phyloP scores from a whole-genome alignment of 2,888 invertebrate species.

The Andrena camellia region DNA sequence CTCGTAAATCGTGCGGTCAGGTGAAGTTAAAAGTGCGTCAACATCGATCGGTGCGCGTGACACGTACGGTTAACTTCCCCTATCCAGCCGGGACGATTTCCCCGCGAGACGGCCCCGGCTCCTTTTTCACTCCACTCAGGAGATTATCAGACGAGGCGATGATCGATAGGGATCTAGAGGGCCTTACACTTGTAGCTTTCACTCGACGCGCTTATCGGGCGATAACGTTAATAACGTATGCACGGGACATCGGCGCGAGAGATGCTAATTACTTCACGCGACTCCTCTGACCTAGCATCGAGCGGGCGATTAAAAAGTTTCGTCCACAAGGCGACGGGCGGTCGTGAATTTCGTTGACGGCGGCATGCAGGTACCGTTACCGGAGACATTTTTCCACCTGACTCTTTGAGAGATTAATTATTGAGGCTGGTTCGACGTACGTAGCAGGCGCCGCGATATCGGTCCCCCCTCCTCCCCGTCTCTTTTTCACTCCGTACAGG shows the following conservation, averaged over 20 bases:
- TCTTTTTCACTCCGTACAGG: constrained; percentile 2
- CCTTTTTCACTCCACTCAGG: background rate
- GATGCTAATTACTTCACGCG: background rate
- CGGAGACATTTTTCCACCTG: background rate
- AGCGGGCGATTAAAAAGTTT: constrained; percentile 4
- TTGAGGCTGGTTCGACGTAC: background rate
- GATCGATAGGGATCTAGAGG: constrained; percentile 9
- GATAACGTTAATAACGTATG: constrained; percentile 19
- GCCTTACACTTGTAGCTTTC: constrained; percentile 22
- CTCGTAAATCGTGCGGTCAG: constrained; percentile 66
- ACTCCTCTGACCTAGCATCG: background rate
- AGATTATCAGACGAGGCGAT: constrained; percentile 16
- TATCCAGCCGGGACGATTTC: constrained; percentile 18
- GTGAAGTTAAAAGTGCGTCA: constrained; percentile 54
- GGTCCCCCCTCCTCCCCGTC: background rate
- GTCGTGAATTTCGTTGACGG: background rate
- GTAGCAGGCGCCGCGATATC: background rate
- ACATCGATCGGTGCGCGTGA: constrained; percentile 52
- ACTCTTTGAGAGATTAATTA: constrained; percentile 3
- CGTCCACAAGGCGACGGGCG: background rate
- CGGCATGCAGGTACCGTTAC: background rate
- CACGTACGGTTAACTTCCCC: constrained; percentile 29
- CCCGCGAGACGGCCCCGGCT: background rate
- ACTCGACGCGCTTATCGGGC: background rate
- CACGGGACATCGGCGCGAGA: no score